Base-by-base conservation (phyloP, 2,888 invertebrate genomes). In the Chalcis sispes region DNA sequence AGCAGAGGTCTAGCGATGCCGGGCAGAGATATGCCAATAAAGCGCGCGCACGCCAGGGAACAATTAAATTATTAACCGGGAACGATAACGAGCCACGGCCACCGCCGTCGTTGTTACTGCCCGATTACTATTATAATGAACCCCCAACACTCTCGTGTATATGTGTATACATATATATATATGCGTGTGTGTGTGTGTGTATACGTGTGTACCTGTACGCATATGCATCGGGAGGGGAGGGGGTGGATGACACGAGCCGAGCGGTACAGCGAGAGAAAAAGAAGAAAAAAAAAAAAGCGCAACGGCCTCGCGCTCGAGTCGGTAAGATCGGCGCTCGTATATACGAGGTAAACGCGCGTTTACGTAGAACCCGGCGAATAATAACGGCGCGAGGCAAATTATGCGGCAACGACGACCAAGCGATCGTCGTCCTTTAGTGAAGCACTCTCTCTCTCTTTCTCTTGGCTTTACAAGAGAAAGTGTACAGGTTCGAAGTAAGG, bases 61-160 rank as follows among this genome's bases (percentile, higher is more conserved):
- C 87, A 87, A 88, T 88, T 88, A 87, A 87, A 88, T 87, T 88
- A 88, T 88, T 87, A 88, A 87, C 84, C 83, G 81, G 82, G 82
- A 83, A 82, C 85, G 87, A 88, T 87, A 87, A 87, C 87, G 84
- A 85, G 80, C 81, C 79, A 81, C 84, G 54, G 58, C 75, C 52
- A 25, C 59, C 52, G 66, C 36, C 10, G 66, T 10, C 10, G 5
- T 36, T 36, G 36, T 10, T 36, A 36, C n/a, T 46, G 20, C 79
- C 84, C 85, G 85, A 85, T 87, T 87, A 85, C 83, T 84, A 83
- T 85, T 85, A 84, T 85, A 85, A 70, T 70, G 64, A 56, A 69
- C 32, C 74, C 54, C 32, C 42, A 23, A 3, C 7, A 1, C 1
- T 10, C 48, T 40, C 32, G 23, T 23, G 42, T 36, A 23, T 7